Evolutionary conservation across 2,797 vertebrate species (phyloP).

Genomic region (Lindbergichthys nudifrons): DNA sequence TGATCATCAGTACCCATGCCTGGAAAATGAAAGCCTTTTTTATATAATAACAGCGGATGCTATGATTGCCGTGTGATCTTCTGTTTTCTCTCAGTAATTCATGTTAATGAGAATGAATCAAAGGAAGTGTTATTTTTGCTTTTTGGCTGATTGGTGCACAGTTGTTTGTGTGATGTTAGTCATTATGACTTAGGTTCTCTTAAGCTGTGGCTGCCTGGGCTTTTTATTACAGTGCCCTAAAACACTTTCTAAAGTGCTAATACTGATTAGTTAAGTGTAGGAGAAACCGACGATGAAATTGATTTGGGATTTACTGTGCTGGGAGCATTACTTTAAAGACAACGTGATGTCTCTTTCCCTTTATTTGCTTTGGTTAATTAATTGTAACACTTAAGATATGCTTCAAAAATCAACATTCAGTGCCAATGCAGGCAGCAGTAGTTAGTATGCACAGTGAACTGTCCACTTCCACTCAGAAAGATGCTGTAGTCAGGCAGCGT

Average conservation of each 20-base stretch:
- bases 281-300: constrained; percentile 39
- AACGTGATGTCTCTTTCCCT: constrained; percentile 27
- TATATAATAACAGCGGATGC: constrained; percentile 44
- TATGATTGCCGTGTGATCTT: constrained; percentile 45
- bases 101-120: constrained; percentile 63
- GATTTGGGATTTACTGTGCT: constrained; percentile 53
- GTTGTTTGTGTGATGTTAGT: constrained; percentile 63
- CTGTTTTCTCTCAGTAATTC: constrained; percentile 54
- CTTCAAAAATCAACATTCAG: constrained; percentile 6
- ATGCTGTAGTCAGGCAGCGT: too few species aligned
- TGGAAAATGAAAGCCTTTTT: constrained; percentile 51
- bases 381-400: constrained; percentile 42
- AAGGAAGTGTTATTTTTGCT: constrained; percentile 49
- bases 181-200: constrained; percentile 47
- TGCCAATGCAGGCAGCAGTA: not conserved
- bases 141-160: constrained; percentile 52
- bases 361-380: constrained; percentile 48
- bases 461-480: too few species aligned
- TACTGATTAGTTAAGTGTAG: constrained; percentile 58
- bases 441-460: not conserved
- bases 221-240: constrained; percentile 56
- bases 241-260: constrained; percentile 44
- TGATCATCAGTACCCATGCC: constrained; percentile 45
- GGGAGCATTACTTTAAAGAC: constrained; percentile 33
- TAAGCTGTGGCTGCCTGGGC: constrained; percentile 33